phyloP scores from a whole-genome alignment of 2,113 vertebrate species.

The Dunckerocampus dactyliophorus region DNA sequence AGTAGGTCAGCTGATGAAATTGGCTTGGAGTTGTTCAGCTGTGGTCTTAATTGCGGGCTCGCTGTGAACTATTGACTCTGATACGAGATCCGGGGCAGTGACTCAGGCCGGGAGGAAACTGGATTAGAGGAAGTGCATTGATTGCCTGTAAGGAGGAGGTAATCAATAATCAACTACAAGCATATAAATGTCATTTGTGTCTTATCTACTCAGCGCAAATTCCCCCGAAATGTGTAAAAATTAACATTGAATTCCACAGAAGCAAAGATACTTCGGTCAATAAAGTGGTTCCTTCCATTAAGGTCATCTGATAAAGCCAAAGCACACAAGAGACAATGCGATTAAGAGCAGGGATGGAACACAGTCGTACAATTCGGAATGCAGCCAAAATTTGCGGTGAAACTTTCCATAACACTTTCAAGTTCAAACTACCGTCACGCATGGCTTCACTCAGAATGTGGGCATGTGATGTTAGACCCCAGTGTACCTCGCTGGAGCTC shows the following conservation, averaged over 20 bases:
- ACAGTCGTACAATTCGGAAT: too few species aligned
- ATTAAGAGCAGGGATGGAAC: conserved; percentile 4
- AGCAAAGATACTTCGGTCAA: conserved; percentile 9
- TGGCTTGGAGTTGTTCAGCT: conserved; percentile 29
- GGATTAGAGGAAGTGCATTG: conserved; percentile 19
- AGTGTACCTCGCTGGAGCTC: too few species aligned
- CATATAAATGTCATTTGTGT: neutral
- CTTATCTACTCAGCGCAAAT: neutral
- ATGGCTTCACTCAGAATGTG: too few species aligned
- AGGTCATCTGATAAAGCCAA: conserved; percentile 22
- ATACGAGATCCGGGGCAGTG: conserved; percentile 15
- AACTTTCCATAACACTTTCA: too few species aligned
- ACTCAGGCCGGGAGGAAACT: conserved; percentile 28
- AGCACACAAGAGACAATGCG: neutral
- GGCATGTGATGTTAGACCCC: too few species aligned
- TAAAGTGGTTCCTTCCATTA: conserved; percentile 14
- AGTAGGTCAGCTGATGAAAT: conserved; percentile 37
- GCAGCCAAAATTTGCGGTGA: too few species aligned
- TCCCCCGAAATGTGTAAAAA: neutral
- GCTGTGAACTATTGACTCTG: conserved; percentile 35
- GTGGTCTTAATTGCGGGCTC: conserved; percentile 36
- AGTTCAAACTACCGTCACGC: too few species aligned
- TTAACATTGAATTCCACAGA: neutral
- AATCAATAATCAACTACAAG: conserved; percentile 28
- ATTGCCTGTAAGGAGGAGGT: neutral